Conservation (phyloP, 2,113 vertebrate genomes). For the Cygnus buccinator region DNA sequence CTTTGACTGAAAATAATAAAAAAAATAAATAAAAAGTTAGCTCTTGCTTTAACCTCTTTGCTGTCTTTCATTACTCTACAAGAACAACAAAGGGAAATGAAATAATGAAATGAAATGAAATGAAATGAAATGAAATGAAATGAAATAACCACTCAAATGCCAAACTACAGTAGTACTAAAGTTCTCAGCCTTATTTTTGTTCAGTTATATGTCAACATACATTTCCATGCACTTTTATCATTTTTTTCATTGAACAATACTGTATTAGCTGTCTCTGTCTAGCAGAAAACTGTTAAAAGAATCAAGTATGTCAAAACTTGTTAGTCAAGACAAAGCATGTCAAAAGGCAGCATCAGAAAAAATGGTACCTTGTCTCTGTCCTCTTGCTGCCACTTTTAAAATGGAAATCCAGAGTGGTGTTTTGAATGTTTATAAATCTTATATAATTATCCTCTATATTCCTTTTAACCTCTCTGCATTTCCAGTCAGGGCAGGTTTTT, state of each 20-base stretch:
- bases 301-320: neutral
- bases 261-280: neutral
- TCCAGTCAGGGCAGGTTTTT: neutral
- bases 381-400: neutral
- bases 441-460: neutral
- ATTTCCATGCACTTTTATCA: neutral
- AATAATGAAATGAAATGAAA: neutral
- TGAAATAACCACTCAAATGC: neutral
- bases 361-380: neutral
- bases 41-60: neutral
- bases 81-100: neutral
- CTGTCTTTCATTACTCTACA: neutral
- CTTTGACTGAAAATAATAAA: neutral
- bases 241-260: neutral
- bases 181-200: neutral
- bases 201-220: neutral
- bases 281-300: neutral
- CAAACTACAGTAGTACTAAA: neutral
- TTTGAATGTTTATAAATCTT: neutral
- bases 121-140: neutral
- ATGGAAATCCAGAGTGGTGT: neutral
- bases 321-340: neutral
- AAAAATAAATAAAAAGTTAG: neutral
- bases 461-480: neutral
- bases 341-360: neutral